These are phyloP conservation scores for Psix sp. DNA, from an alignment of 1,140 invertebrate species.

Conservation along the genomic window DNA sequence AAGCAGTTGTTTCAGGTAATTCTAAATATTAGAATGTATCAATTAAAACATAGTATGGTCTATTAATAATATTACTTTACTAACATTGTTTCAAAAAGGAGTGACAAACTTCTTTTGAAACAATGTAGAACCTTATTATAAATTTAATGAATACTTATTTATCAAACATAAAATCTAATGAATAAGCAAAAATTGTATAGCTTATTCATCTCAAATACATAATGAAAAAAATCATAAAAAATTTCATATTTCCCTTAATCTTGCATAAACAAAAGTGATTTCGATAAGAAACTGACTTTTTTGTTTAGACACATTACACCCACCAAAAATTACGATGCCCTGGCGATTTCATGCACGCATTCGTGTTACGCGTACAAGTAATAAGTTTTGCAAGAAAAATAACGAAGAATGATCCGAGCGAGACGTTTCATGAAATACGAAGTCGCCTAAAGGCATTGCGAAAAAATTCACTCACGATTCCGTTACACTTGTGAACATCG, in stretches of 20 bases:
- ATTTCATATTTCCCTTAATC: neutral
- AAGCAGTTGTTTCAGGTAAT: neutral
- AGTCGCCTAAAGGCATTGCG: conserved; percentile 56
- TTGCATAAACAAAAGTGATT: conserved; percentile 16
- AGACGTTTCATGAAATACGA: conserved; percentile 54
- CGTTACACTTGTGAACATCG: conserved; percentile 66
- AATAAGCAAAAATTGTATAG: too few species aligned
- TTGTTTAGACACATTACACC: neutral
- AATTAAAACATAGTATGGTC: conserved; percentile 1
- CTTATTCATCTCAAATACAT: too few species aligned
- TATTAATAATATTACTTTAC: too few species aligned
- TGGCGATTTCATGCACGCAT: conserved; percentile 42
- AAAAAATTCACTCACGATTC: conserved; percentile 68
- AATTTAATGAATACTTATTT: conserved; percentile 1
- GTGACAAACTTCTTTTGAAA: neutral
- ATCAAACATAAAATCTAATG: too few species aligned
- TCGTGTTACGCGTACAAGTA: conserved; percentile 20
- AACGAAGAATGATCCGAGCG: conserved; percentile 58
- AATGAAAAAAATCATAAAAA: neutral
- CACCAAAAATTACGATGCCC: conserved; percentile 11
- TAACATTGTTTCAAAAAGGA: neutral
- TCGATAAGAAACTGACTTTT: conserved; percentile 24
- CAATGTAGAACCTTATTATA: neutral
- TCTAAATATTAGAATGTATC: conserved; percentile 1
- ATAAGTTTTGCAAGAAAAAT: conserved; percentile 57